These are phyloP conservation scores for Hemistola chrysoprasaria DNA, from an alignment of 2,888 invertebrate genomes.

Conservation along the genomic window DNA sequence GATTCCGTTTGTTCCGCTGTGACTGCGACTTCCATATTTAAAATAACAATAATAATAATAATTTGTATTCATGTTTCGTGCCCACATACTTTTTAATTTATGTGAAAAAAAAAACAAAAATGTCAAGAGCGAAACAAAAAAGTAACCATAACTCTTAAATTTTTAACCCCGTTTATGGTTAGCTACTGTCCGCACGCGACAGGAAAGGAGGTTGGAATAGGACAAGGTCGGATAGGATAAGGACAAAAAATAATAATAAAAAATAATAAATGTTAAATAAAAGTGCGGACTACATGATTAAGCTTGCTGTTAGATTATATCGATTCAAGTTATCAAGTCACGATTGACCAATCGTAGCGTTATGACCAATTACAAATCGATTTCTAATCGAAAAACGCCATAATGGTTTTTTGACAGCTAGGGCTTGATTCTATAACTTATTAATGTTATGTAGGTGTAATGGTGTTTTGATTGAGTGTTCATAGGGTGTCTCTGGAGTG, in stretches of 20 bases:
- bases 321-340: slow-evolving; percentile 8
- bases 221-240: slow-evolving; percentile 41
- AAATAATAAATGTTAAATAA: slow-evolving; percentile 34
- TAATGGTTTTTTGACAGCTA: slow-evolving; percentile 15
- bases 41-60: no score
- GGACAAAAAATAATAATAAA: slow-evolving; percentile 37
- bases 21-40: no score
- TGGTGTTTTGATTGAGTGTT: no score
- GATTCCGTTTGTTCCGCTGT: no score
- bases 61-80: no score
- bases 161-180: slow-evolving; percentile 24
- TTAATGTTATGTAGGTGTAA: no score
- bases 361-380: slow-evolving; percentile 18
- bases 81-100: no score
- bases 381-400: slow-evolving; percentile 11
- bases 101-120: slow-evolving; percentile 45
- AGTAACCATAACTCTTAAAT: slow-evolving; percentile 16
- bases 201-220: slow-evolving; percentile 42
- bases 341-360: slow-evolving; percentile 12
- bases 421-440: no score
- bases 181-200: slow-evolving; percentile 38
- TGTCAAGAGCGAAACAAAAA: slow-evolving; percentile 22
- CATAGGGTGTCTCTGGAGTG: no score
- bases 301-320: slow-evolving; percentile 31
- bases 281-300: slow-evolving; percentile 44